phyloP scores from a whole-genome alignment of 2,113 vertebrate genomes.

The Cephalopterus ornatus region DNA sequence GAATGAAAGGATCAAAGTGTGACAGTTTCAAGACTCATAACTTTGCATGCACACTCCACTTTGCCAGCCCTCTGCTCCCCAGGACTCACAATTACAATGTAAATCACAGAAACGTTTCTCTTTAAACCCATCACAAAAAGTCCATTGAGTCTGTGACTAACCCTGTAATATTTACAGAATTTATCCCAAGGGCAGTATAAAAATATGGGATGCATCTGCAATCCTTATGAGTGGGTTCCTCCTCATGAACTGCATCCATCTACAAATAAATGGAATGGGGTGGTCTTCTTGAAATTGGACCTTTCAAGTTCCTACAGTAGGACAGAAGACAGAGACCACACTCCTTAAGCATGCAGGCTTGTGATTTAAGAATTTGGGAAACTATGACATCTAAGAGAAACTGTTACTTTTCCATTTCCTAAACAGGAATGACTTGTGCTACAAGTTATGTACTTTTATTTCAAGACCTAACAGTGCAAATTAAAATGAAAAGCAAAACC shows the following conservation, averaged over 20 bases:
- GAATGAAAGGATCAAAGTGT: not conserved
- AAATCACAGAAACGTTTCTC: not conserved
- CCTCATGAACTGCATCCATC: not conserved
- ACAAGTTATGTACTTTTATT: not conserved
- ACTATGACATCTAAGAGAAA: not conserved
- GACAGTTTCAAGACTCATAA: not conserved
- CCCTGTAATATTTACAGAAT: not conserved
- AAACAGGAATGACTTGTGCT: not conserved
- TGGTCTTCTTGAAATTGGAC: not conserved
- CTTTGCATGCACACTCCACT: not conserved
- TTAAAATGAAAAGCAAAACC: slow-evolving; percentile 8
- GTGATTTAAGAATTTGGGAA: not conserved
- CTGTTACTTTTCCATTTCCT: not conserved
- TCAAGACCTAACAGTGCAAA: not conserved
- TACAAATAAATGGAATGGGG: not conserved
- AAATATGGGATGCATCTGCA: not conserved
- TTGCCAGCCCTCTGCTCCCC: not conserved
- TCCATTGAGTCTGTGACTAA: not conserved
- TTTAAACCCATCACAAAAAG: not conserved
- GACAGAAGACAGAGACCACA: not conserved
- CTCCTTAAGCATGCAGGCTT: not conserved
- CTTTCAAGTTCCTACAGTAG: not conserved
- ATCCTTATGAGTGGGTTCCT: not conserved
- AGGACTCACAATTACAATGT: not conserved
- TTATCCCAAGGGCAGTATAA: not conserved